Conservation (phyloP, 2,113 vertebrate species). For the Pterocles orientalis region DNA sequence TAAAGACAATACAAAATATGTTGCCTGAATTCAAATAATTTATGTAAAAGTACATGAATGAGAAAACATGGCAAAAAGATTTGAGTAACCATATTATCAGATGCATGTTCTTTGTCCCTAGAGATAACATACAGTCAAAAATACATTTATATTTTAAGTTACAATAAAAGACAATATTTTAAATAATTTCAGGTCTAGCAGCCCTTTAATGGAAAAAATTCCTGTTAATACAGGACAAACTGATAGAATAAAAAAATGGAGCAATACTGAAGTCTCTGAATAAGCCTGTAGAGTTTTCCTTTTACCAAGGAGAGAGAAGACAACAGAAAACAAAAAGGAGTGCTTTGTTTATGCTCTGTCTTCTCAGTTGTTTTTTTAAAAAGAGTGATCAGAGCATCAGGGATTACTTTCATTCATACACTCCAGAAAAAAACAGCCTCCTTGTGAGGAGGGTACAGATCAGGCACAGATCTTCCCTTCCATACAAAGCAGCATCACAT, state of each 20-base stretch:
- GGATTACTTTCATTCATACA: neutral
- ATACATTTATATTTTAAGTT: constrained; percentile 10
- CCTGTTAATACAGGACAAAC: neutral
- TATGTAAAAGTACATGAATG: constrained; percentile 52
- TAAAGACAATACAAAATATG: constrained; percentile 62
- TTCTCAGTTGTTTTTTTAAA: neutral
- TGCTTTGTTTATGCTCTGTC: neutral
- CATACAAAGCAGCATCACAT: neutral
- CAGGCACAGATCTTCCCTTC: neutral
- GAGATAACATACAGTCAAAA: constrained; percentile 22
- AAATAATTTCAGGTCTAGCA: constrained; percentile 19
- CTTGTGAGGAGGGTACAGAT: neutral
- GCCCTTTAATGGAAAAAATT: neutral
- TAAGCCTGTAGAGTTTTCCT: neutral
- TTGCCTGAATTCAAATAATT: constrained; percentile 43
- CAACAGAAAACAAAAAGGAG: neutral
- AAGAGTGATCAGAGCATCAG: neutral
- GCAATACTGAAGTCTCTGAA: neutral
- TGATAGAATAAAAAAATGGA: neutral
- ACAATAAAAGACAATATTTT: constrained; percentile 36
- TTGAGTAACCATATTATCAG: neutral
- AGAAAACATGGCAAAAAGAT: constrained; percentile 14
- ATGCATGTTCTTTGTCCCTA: constrained; percentile 2
- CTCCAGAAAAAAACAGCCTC: neutral
- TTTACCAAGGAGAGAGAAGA: neutral